Percentiles rank a stretch among this genome's conserved stretches.
Conservation (phyloP, 2,888 invertebrate species). For the Dryobotodes eremita region DNA sequence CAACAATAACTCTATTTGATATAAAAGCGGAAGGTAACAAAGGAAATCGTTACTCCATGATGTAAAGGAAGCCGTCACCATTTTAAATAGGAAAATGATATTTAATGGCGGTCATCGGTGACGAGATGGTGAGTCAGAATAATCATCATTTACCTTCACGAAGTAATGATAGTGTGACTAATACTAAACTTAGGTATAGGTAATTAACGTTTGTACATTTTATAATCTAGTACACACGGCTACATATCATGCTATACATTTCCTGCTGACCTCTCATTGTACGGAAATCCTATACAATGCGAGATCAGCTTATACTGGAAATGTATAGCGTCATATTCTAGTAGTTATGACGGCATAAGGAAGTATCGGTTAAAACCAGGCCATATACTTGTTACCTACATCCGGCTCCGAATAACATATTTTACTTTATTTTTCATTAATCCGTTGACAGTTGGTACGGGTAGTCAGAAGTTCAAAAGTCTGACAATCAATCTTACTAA, state of each 20-base stretch:
- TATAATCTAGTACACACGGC: background rate
- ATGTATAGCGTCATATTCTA: background rate
- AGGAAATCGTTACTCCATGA: constrained; percentile 7
- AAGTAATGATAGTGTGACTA: constrained; percentile 33
- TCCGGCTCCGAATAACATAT: background rate
- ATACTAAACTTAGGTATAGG: constrained; percentile 20
- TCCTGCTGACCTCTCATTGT: too few species aligned
- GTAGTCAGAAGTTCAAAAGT: too few species aligned
- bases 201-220: background rate
- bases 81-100: constrained; percentile 24
- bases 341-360: background rate
- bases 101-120: constrained; percentile 23
- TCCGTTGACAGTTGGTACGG: too few species aligned
- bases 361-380: background rate
- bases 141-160: constrained; percentile 35
- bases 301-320: too few species aligned
- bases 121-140: constrained; percentile 46
- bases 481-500: too few species aligned
- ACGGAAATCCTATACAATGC: too few species aligned
- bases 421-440: background rate
- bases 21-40: background rate
- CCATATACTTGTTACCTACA: background rate
- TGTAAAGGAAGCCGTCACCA: constrained; percentile 15
- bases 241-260: too few species aligned
- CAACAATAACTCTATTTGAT: background rate